Evolutionary conservation across 2,888 invertebrate species (phyloP), one percentile per base, ranked within the genome.

Genomic region (Creontiades dilutus): DNA sequence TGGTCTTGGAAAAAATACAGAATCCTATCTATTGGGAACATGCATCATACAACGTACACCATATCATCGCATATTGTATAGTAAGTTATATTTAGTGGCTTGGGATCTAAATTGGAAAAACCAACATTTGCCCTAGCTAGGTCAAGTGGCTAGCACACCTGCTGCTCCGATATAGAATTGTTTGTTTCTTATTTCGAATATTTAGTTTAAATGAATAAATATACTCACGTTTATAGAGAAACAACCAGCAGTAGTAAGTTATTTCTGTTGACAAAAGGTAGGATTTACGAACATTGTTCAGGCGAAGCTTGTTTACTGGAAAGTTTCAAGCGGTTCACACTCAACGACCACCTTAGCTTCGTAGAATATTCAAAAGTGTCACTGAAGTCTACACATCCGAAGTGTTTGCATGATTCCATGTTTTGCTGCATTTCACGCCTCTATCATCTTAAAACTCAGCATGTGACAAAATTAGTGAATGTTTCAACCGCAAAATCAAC

Each of bases 261-360:
- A 68, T 23, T 68, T 23, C 68, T 68, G 23, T 11, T 68, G 23
- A 23, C 68, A 2, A 68, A 13, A 82, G 27, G 2, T 2, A 23
- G 52, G 2, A 47, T 23, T 52, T 82, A 16, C 27, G 52, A 85
- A 28, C 37, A 19, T 12, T 85, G 61, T n/a, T 11, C 27, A 27
- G n/a, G 16, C 52, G n/a, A 61, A 57, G 37, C 46, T 57, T 14
- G n/a, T 13, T 55, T 61, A 28, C 23, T 16, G 57, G 1, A 37
- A 16, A n/a, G 37, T 28, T 85, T 85, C 37, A 85, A 85, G 23
- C 85, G 27, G n/a, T 85, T 61, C 16, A 85, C 61, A 28, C 85
- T 37, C 57, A 85, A 85, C 5, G 61, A 23, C 61, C 85, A 61
- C 57, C 61, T 37, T 37, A 85, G 55, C 55, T 85, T 85, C 28